Conservation (phyloP, 2,888 invertebrate species). For the Phymatocera aterrima region DNA sequence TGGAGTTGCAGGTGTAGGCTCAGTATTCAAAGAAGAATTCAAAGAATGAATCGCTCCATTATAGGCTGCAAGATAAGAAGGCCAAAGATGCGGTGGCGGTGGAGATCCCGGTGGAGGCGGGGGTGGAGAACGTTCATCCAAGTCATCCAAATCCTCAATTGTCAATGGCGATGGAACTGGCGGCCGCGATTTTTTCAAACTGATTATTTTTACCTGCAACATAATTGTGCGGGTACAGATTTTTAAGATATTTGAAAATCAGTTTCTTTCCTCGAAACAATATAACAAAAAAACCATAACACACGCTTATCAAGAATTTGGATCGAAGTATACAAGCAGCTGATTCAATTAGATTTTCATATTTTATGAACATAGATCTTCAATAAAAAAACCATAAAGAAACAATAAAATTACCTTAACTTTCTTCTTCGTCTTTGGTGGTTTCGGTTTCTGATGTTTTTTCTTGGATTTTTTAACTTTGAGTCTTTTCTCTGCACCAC, state of each 20-base stretch:
- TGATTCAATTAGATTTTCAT: constrained; percentile 14
- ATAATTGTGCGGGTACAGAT: constrained; percentile 39
- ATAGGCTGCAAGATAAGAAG: constrained; percentile 70
- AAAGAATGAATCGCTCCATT: constrained; percentile 56
- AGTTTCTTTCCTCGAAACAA: not conserved
- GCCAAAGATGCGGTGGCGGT: constrained; percentile 77
- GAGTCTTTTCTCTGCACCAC: constrained; percentile 61
- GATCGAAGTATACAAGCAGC: too few species aligned
- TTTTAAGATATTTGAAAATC: not conserved
- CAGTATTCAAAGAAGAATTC: constrained; percentile 32
- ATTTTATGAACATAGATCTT: constrained; percentile 40
- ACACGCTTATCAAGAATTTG: too few species aligned
- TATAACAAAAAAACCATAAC: too few species aligned
- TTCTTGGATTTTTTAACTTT: constrained; percentile 74
- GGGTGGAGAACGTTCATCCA: constrained; percentile 78
- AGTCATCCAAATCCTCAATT: constrained; percentile 76
- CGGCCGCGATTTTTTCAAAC: constrained; percentile 71
- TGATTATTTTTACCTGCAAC: constrained; percentile 75
- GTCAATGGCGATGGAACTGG: constrained; percentile 68
- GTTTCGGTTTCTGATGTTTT: constrained; percentile 76
- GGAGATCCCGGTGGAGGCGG: constrained; percentile 80
- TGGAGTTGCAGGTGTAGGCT: constrained; percentile 49
- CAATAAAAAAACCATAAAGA: not conserved
- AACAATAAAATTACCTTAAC: constrained; percentile 72
- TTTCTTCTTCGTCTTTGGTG: constrained; percentile 76